Evolutionary conservation across 2,797 vertebrate genomes (phyloP), one percentile per base, ranked within the genome.

Genomic region (Petrocephalus schoutedeni): DNA sequence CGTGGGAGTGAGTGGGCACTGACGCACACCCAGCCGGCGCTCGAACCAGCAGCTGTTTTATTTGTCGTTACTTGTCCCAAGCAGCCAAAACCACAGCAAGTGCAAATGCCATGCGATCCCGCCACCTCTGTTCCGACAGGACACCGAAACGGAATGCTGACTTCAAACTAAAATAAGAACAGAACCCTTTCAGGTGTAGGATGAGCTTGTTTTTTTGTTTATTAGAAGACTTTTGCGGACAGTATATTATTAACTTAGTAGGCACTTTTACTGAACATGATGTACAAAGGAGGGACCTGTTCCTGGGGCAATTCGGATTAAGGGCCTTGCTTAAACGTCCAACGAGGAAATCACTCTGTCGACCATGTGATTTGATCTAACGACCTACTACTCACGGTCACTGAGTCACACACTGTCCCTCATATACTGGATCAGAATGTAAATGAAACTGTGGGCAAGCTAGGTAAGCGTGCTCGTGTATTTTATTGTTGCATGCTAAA

Each of bases 1-100:
- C 84, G 84, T 85, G 84, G 84, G 84, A 85, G 84, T 85, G 54
- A 85, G 84, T 85, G 84, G 84, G 84, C 84, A 85, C 6, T 57
- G 84, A 57, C 16, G 28, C 58, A 85, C 84, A 32, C 53, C n/a
- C 49, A 58, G 84, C 53, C 56, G 84, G 54, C 28, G 8, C 23
- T 85, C 84, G 32, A 41, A 54, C 54, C 84, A 85, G 84, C 84
- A 59, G 84, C 51, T 85, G 84, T 85, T 85, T 85, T 85, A 14
- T 59, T 85, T 32, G 56, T 32, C 19, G 54, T 85, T 59, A 58
- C 84, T 57, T 54, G 23, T 85, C 23, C 84, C 23, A 1, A 85
- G 84, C 56, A 21, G 21, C 84, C 28, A 36, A 53, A 85, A 19
- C 56, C 53, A 9, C 56, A 54, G 53, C 84, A 19, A 28, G 23